Conservation (phyloP, 2,888 invertebrate genomes). For the Creontiades dilutus region DNA sequence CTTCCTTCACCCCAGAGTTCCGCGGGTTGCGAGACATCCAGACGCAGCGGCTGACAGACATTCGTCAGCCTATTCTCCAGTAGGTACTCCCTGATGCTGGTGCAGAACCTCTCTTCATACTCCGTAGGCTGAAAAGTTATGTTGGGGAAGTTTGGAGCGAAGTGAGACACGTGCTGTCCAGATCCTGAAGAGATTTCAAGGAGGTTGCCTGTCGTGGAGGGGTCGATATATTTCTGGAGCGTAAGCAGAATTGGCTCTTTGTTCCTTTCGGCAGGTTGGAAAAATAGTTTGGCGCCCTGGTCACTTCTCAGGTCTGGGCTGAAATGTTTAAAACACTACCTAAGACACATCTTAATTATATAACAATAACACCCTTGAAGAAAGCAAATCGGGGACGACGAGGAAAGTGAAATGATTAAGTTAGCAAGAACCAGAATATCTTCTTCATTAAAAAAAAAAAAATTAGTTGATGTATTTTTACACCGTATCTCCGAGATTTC, state of each 20-base stretch:
- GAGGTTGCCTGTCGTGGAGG: constrained; percentile 78
- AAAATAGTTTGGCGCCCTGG: constrained; percentile 24
- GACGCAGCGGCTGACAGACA: constrained; percentile 81
- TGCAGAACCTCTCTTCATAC: constrained; percentile 82
- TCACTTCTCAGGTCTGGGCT: constrained; percentile 11
- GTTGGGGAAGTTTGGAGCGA: constrained; percentile 86
- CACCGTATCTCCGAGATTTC: too few species aligned
- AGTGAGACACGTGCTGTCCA: constrained; percentile 89
- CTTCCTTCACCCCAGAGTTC: constrained; percentile 75
- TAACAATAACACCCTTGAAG: too few species aligned
- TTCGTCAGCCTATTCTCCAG: constrained; percentile 74
- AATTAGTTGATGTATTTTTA: too few species aligned
- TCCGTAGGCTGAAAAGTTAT: constrained; percentile 91
- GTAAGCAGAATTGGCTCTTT: constrained; percentile 86
- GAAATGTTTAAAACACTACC: neutral
- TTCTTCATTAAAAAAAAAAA: too few species aligned
- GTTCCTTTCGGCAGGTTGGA: constrained; percentile 84
- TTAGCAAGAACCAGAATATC: too few species aligned
- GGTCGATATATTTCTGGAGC: constrained; percentile 82
- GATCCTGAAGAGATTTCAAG: constrained; percentile 91
- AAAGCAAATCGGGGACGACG: too few species aligned
- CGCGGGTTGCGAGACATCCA: constrained; percentile 82
- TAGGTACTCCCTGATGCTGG: constrained; percentile 79
- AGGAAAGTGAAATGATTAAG: too few species aligned
- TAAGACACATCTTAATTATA: too few species aligned